Base-by-base conservation (phyloP, 2,113 vertebrate genomes). In the Acanthisitta chloris region DNA sequence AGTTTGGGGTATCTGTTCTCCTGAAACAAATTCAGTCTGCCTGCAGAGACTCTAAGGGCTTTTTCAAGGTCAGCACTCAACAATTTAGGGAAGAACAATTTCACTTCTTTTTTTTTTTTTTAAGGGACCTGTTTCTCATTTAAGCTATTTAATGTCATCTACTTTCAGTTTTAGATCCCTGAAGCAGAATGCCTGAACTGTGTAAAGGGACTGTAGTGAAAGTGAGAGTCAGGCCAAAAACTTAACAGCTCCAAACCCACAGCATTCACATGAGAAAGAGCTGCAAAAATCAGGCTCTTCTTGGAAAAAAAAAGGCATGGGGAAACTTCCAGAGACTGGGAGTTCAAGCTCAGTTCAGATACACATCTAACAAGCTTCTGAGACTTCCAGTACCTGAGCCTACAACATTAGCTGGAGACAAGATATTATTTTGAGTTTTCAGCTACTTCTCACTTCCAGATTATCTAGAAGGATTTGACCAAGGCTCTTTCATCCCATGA, bases 101-200 rank as follows among this genome's bases (percentile, higher is more conserved):
- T 67, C 17, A 24, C 31, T 33, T n/a, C 1, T 29, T 36, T n/a
- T 2, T 29, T 36, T 77, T 59, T 82, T 79, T 71, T 82, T n/a
- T 20, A 48, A 55, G 31, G 29, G 69, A 88, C 67, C 80, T 93
- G 88, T 81, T 96, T 95, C 88, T 95, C 46, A 74, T 95, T 94
- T 94, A 51, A 46, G 52, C 76, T 77, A 21, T 85, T 92, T 92
- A 88, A 88, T 86, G 42, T 64, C 74, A 90, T 90, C 82, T 81
- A 83, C 51, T 85, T 77, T 66, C 36, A 94, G 58, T 94, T 93
- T 74, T 83, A 94, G 85, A 86, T 55, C 55, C 84, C n/a, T 8
- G 9, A 46, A 92, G 73, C 61, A 72, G 65, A 90, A 77, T 70
- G 66, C 31, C 62, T 91, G 17, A 40, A 42, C 40, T 49, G 34